These are phyloP conservation scores for Aphidius ervi DNA, from an alignment of 1,140 invertebrate species.

Conservation along the genomic window DNA sequence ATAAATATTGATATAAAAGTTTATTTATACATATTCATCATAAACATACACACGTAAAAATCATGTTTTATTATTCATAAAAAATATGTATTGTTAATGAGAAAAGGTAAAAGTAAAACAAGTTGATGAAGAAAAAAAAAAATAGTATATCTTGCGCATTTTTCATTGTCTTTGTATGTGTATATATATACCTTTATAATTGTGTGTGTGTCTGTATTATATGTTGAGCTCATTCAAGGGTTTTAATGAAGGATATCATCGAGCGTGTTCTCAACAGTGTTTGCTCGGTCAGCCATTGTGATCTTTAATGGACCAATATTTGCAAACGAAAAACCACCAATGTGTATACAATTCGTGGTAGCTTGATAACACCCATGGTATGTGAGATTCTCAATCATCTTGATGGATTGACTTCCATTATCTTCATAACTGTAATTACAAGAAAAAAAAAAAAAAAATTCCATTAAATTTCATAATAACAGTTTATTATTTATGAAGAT, in stretches of 20 bases:
- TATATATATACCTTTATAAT: too few species aligned
- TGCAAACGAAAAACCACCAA: constrained; percentile 23
- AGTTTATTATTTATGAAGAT: too few species aligned
- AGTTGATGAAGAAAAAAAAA: too few species aligned
- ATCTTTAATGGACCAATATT: constrained; percentile 44
- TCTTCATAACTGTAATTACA: background rate
- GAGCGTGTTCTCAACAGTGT: constrained; percentile 1
- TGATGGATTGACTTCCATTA: constrained; percentile 1
- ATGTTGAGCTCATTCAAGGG: constrained; percentile 4
- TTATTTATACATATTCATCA: too few species aligned
- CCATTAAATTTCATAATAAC: background rate
- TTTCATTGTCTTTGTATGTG: too few species aligned
- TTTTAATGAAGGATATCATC: constrained; percentile 13
- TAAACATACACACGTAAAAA: too few species aligned
- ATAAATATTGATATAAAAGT: too few species aligned
- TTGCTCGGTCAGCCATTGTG: constrained; percentile 34
- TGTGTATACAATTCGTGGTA: constrained; percentile 24
- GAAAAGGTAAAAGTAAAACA: too few species aligned
- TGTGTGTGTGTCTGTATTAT: too few species aligned
- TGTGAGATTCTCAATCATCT: constrained; percentile 1
- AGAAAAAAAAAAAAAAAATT: background rate
- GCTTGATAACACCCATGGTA: constrained; percentile 13
- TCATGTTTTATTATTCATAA: too few species aligned
- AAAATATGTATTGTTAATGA: too few species aligned
- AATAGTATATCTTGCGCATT: too few species aligned